phyloP scores from a whole-genome alignment of 2,888 invertebrate genomes.

The Tenthredo distinguenda region DNA sequence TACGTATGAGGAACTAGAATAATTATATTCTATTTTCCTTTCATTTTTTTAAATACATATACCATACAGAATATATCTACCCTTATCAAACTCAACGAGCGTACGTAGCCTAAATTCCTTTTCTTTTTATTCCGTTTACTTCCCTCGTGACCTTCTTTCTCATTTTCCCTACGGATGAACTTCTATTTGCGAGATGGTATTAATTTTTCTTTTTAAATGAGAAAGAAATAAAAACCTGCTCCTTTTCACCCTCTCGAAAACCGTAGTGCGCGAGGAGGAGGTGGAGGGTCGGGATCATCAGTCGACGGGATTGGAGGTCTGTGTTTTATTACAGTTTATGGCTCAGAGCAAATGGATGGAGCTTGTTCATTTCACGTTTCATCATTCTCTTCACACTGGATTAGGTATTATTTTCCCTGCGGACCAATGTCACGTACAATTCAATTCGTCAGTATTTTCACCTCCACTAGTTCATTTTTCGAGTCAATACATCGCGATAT shows the following conservation, averaged over 20 bases:
- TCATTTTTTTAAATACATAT: no score
- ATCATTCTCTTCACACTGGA: background rate
- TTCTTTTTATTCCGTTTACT: background rate
- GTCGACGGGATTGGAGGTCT: background rate
- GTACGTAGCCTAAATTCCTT: no score
- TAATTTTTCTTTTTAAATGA: background rate
- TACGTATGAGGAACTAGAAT: no score
- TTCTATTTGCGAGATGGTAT: background rate
- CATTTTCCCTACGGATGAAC: background rate
- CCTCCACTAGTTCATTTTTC: background rate
- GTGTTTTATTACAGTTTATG: constrained; percentile 17
- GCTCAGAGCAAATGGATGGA: constrained; percentile 27
- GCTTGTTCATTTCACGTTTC: constrained; percentile 39
- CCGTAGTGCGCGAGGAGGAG: background rate
- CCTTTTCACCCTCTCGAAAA: background rate
- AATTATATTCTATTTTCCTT: no score
- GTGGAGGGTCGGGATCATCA: background rate
- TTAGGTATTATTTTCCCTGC: constrained; percentile 15
- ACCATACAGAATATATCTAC: no score
- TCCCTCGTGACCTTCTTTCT: background rate
- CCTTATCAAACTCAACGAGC: no score
- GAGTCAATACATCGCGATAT: background rate
- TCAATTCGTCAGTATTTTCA: constrained; percentile 10
- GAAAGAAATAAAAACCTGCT: background rate
- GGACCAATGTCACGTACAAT: constrained; percentile 14